Evolutionary conservation across 2,888 invertebrate genomes (phyloP).

Genomic region (Cryptosula pallasiana): DNA sequence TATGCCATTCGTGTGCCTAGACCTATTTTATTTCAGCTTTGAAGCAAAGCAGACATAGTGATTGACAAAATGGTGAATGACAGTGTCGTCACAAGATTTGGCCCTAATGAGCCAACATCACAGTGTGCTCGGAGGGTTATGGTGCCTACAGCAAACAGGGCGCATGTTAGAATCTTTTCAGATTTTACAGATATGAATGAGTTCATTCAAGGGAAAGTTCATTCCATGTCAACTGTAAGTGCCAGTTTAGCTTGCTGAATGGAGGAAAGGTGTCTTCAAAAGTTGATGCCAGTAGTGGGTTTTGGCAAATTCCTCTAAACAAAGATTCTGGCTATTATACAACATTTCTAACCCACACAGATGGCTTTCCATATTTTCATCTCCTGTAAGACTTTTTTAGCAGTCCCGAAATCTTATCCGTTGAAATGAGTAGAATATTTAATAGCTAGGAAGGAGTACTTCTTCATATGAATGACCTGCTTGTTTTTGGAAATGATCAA

Average conservation of each 20-base stretch:
- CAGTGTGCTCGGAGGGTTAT: not conserved
- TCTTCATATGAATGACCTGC: too few species aligned
- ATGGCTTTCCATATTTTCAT: not conserved
- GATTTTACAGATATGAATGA: not conserved
- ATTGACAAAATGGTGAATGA: too few species aligned
- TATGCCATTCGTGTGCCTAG: too few species aligned
- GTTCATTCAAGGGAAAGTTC: not conserved
- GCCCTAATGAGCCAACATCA: too few species aligned
- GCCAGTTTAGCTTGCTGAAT: not conserved
- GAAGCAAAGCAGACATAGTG: too few species aligned
- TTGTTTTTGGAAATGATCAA: too few species aligned
- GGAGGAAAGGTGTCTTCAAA: too few species aligned
- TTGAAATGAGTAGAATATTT: not conserved
- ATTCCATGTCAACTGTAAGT: not conserved
- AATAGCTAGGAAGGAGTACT: not conserved
- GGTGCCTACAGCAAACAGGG: not conserved
- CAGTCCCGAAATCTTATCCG: not conserved
- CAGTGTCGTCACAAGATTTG: too few species aligned
- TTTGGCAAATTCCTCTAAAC: too few species aligned
- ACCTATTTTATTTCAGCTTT: too few species aligned
- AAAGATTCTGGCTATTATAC: not conserved
- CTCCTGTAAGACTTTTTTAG: not conserved
- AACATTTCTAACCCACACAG: not conserved
- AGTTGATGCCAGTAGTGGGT: too few species aligned
- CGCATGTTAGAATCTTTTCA: not conserved